Evolutionary conservation across 2,888 invertebrate species (phyloP).

Genomic region (Drepanosiphum platanoidis): DNA sequence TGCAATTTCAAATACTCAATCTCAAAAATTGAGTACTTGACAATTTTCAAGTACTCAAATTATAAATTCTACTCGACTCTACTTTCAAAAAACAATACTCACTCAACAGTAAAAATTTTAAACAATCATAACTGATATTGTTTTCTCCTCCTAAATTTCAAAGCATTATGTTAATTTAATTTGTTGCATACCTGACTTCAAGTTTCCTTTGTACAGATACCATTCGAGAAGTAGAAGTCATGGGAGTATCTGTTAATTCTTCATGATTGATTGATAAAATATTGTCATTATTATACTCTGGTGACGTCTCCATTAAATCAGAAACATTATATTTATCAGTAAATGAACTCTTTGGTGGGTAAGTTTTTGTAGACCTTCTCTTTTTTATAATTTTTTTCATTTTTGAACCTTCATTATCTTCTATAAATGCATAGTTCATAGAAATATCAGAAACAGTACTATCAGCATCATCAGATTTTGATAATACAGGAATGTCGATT

Average conservation of each 20-base stretch:
- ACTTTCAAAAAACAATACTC: no score
- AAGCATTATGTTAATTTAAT: not conserved
- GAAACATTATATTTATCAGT: conserved; percentile 23
- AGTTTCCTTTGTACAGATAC: conserved; percentile 14
- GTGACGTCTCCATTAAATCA: not conserved
- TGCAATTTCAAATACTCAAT: no score
- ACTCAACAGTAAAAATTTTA: no score
- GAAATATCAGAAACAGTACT: conserved; percentile 52
- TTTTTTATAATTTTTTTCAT: conserved; percentile 12
- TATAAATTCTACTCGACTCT: no score
- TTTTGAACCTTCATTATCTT: conserved; percentile 14
- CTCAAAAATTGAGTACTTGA: no score
- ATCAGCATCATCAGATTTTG: conserved; percentile 48
- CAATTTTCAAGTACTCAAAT: no score
- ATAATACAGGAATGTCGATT: conserved; percentile 38
- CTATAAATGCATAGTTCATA: conserved; percentile 8
- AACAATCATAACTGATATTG: not conserved
- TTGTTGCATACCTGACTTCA: conserved; percentile 7
- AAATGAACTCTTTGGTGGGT: conserved; percentile 36
- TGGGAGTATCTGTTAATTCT: not conserved
- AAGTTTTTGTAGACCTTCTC: conserved; percentile 37
- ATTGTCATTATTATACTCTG: conserved; percentile 29
- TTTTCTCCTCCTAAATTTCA: not conserved
- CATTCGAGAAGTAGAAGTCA: not conserved
- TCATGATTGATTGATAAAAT: conserved; percentile 12